phyloP scores from a whole-genome alignment of 2,797 vertebrate genomes.

The Pagetopsis macropterus region DNA sequence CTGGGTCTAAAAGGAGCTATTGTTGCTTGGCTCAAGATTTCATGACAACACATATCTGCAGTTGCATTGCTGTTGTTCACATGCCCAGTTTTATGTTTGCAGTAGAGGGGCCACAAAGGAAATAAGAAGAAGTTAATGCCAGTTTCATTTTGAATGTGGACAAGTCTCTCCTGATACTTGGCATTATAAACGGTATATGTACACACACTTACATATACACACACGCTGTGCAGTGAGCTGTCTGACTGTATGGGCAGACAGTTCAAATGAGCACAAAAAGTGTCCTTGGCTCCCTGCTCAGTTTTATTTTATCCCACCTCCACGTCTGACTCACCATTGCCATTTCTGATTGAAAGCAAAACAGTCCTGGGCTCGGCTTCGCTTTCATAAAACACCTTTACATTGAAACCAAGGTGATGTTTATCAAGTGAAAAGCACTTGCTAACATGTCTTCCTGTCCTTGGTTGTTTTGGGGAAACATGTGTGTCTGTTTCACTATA shows the following conservation, averaged over 20 bases:
- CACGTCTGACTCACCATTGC: conserved; percentile 65
- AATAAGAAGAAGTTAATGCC: conserved; percentile 18
- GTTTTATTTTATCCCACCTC: conserved; percentile 63
- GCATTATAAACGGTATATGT: conserved; percentile 12
- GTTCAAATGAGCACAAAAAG: conserved; percentile 55
- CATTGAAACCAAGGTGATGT: conserved; percentile 52
- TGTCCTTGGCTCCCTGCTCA: conserved; percentile 50
- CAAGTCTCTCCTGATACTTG: conserved; percentile 6
- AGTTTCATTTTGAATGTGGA: conserved; percentile 26
- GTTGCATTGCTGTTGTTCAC: conserved; percentile 16
- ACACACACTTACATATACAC: conserved; percentile 9
- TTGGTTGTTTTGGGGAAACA: conserved; percentile 41
- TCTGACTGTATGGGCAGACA: conserved; percentile 50
- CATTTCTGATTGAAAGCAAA: conserved; percentile 57
- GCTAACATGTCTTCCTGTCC: conserved; percentile 39
- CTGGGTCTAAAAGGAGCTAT: conserved; percentile 5
- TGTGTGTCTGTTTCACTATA: conserved; percentile 31
- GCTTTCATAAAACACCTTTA: conserved; percentile 39
- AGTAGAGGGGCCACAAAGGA: conserved; percentile 20
- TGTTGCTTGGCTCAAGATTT: conserved; percentile 14
- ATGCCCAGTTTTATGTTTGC: conserved; percentile 21
- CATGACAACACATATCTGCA: conserved; percentile 19
- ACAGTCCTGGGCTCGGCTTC: conserved; percentile 17
- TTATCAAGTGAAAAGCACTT: conserved; percentile 29
- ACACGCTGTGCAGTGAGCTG: conserved; percentile 30